Evolutionary conservation across 2,888 invertebrate species (phyloP), one percentile per base, ranked within the genome.

Genomic region (Cheilosia scutellata): DNA sequence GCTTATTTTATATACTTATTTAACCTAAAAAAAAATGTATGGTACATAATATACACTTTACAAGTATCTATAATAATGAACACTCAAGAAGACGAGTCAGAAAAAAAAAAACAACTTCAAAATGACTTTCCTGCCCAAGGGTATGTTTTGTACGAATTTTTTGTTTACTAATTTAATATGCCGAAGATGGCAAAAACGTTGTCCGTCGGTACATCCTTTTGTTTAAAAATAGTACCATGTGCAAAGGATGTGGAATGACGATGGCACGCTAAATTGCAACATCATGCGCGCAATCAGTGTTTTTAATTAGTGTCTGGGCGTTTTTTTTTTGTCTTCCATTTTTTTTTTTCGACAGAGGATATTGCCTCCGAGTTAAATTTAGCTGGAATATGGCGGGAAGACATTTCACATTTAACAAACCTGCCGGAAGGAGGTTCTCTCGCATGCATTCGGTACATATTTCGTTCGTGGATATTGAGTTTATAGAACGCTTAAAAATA

Each of bases 171-270:
- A 74, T 74, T 62, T 63, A 13, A 58, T 49, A 51, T 60, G 60
- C 11, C 11, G 40, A 33, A 60, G 60, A 60, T 47, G 25, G 27
- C 33, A 58, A 57, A 66, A 49, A 20, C 37, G 49, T 58, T 65
- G 37, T 65, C 66, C 58, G 66, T 42, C 49, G 66, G 51, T 25
- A 66, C 58, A 60, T 60, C 65, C 51, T 76, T 76, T 58, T 40
- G 47, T 49, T 47, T 75, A 75, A 47, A 75, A 65, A 75, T 66
- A 65, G 65, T 27, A n/a, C 4, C 44, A 27, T 20, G 5, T 31
- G 47, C 44, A 55, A 55, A 63, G 40, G 20, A 31, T 42, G 20
- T 53, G 40, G 25, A 27, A 27, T 25, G 16, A n/a, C 31, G 16
- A 44, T 16, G 27, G 29, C 47, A 31, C 16, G 2, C 25, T 37